Percentiles rank a stretch among this genome's conserved stretches.
Evolutionary conservation across 2,113 vertebrate genomes (phyloP).

Genomic region (Gracilinanus agilis): DNA sequence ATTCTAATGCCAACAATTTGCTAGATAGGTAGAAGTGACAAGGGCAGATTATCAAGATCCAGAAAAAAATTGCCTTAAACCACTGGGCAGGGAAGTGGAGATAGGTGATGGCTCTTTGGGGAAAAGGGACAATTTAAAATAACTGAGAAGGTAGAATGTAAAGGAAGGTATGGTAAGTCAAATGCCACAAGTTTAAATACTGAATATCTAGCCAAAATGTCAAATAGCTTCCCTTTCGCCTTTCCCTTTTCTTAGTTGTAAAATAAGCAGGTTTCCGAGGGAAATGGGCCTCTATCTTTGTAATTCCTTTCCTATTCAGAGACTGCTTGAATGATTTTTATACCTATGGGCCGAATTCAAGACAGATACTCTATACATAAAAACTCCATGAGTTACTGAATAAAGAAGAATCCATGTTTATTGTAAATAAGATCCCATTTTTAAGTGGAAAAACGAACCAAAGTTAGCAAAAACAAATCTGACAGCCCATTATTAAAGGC

Average conservation of each 20-base stretch:
- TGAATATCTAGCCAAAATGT: background rate
- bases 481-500: background rate
- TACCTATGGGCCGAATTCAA: background rate
- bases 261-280: background rate
- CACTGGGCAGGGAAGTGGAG: background rate
- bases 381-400: background rate
- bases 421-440: background rate
- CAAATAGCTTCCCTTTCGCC: background rate
- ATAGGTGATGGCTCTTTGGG: background rate
- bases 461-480: conserved; percentile 38
- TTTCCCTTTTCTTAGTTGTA: conserved; percentile 16
- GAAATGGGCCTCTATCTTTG: background rate
- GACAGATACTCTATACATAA: background rate
- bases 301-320: conserved; percentile 3
- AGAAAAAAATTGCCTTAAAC: conserved; percentile 32
- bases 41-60: background rate
- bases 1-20: background rate
- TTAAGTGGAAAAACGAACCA: background rate
- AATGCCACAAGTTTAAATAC: background rate
- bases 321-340: background rate
- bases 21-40: conserved; percentile 10
- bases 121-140: background rate
- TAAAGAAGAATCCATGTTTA: background rate
- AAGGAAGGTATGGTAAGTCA: background rate
- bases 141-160: background rate